Percentiles rank a stretch among this genome's conserved stretches.
Conservation (phyloP, 2,113 vertebrate species). For the Cyprinodon variegatus region DNA sequence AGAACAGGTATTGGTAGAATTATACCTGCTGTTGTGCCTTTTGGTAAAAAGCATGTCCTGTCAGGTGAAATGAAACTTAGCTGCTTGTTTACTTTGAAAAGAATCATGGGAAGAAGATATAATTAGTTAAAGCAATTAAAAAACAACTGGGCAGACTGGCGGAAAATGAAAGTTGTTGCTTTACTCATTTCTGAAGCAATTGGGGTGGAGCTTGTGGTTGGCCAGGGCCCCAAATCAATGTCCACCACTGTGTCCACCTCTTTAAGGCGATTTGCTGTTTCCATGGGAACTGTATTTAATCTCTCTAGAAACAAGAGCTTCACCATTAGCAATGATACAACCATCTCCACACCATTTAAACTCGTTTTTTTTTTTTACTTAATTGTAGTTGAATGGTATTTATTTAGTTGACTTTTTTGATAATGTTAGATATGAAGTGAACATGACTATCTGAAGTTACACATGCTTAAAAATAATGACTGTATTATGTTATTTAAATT, state of each 20-base stretch:
- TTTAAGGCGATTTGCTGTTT: too few species aligned
- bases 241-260: too few species aligned
- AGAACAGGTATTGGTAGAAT: not conserved
- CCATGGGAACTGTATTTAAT: too few species aligned
- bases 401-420: not conserved
- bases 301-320: too few species aligned
- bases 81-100: not conserved
- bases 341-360: slow-evolving; percentile 1
- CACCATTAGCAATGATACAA: not conserved
- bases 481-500: not conserved
- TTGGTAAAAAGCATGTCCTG: not conserved
- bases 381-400: not conserved
- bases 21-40: not conserved
- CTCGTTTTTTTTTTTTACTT: not conserved
- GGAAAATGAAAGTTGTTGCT: slow-evolving; percentile 24
- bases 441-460: not conserved
- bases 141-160: slow-evolving; percentile 22
- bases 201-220: not conserved
- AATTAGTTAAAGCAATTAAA: not conserved
- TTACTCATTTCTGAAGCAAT: slow-evolving; percentile 18
- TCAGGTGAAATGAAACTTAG: not conserved
- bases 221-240: too few species aligned
- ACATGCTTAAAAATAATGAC: not conserved
- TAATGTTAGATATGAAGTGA: not conserved
- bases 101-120: not conserved